A percentile compares a stretch with the other conserved stretches of the same genome.
Evolutionary conservation across 2,888 invertebrate species (phyloP).

Genomic region (Tinea trinotella): DNA sequence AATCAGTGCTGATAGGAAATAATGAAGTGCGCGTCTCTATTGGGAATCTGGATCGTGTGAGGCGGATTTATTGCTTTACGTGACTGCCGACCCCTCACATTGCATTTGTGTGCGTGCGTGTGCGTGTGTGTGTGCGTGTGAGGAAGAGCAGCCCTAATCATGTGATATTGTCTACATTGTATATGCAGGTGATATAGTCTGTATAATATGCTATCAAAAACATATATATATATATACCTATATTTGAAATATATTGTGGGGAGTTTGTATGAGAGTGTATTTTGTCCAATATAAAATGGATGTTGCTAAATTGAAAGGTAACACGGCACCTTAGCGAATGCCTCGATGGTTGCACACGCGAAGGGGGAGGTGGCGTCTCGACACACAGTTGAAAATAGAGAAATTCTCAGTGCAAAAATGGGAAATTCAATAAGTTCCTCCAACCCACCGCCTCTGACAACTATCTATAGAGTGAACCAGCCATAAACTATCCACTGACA

Average conservation of each 20-base stretch:
- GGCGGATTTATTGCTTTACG: constrained; percentile 5
- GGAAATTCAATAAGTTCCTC: constrained; percentile 43
- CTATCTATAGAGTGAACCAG: background rate
- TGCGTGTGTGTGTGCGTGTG: background rate
- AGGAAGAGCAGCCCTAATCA: no score
- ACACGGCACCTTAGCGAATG: background rate
- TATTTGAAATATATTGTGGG: background rate
- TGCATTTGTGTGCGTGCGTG: background rate
- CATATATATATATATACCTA: no score
- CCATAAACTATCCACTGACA: no score
- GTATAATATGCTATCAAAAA: no score
- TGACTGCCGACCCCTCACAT: background rate
- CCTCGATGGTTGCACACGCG: background rate
- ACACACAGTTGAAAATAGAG: constrained; percentile 5
- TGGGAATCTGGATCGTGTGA: constrained; percentile 8
- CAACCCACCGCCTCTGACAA: background rate
- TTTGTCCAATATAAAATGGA: background rate
- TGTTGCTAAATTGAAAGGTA: constrained; percentile 3
- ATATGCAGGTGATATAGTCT: no score
- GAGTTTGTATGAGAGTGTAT: background rate
- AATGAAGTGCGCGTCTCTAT: constrained; percentile 2
- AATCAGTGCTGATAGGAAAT: background rate
- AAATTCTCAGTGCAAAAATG: constrained; percentile 29
- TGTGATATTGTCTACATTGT: no score
- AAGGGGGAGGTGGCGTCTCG: background rate